These are phyloP conservation scores for Ochotona curzoniae DNA, from an alignment of 2,113 vertebrate species.

Conservation along the genomic window DNA sequence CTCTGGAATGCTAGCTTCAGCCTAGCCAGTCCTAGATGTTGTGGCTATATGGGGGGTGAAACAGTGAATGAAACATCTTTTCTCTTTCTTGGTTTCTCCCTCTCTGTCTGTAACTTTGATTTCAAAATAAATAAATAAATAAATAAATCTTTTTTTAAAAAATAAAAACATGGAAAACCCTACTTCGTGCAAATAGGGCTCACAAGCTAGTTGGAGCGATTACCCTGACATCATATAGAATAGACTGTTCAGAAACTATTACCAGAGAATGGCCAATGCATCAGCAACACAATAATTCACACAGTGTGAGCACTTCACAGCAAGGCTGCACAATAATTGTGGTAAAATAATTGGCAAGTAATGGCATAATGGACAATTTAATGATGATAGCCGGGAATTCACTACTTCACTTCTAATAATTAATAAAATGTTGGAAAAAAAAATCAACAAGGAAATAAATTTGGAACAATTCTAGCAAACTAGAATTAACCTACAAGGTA, in stretches of 20 bases:
- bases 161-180: too few relatives aligned
- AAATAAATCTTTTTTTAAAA: too few relatives aligned
- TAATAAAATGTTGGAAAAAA: not conserved
- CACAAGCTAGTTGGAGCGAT: not conserved
- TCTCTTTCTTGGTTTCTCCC: too few relatives aligned
- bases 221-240: not conserved
- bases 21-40: too few relatives aligned
- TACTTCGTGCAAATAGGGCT: too few relatives aligned
- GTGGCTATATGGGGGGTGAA: too few relatives aligned
- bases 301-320: not conserved
- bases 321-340: not conserved
- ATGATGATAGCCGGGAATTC: not conserved
- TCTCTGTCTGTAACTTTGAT: too few relatives aligned
- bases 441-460: not conserved
- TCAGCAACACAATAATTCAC: not conserved
- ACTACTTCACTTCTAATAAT: slow-evolving; percentile 1
- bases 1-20: too few relatives aligned
- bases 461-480: not conserved
- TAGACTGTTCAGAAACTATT: not conserved
- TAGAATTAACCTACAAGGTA: not conserved
- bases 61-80: too few relatives aligned
- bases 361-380: not conserved
- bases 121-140: too few relatives aligned
- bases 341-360: not conserved
- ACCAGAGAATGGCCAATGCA: not conserved